Percentiles rank a stretch among this genome's conserved stretches.
Evolutionary conservation across 2,888 invertebrate genomes (phyloP).

Genomic region (Endotricha flammealis): DNA sequence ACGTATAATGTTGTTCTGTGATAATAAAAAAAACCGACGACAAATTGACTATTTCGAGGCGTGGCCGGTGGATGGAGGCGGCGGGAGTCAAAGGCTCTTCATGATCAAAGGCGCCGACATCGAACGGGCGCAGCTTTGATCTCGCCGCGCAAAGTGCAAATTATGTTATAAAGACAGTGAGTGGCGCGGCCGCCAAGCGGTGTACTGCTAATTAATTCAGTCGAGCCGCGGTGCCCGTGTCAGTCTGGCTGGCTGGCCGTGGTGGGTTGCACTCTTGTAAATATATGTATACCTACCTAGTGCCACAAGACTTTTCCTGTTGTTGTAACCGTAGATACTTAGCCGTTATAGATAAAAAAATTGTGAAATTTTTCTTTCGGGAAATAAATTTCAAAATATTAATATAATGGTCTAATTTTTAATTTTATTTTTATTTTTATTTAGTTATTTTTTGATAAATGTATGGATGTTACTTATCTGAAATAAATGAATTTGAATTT

Average conservation of each 20-base stretch:
- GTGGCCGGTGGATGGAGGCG: conserved; percentile 68
- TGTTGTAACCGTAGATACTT: too few species aligned
- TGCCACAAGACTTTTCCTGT: too few species aligned
- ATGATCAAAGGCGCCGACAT: conserved; percentile 76
- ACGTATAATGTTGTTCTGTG: too few species aligned
- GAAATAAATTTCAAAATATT: too few species aligned
- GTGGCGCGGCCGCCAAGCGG: conserved; percentile 61
- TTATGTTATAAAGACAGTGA: conserved; percentile 78
- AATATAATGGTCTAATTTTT: too few species aligned
- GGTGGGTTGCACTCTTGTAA: not conserved
- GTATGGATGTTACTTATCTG: too few species aligned
- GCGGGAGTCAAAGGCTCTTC: conserved; percentile 61
- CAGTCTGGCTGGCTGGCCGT: not conserved
- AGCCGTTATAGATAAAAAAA: too few species aligned
- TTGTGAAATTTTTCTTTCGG: too few species aligned
- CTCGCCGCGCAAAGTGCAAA: conserved; percentile 77
- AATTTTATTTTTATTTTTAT: too few species aligned
- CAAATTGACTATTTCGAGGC: conserved; percentile 74
- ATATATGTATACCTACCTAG: too few species aligned
- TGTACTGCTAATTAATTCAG: conserved; percentile 73
- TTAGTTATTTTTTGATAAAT: too few species aligned
- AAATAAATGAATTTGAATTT: too few species aligned
- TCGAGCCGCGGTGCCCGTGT: conserved; percentile 33
- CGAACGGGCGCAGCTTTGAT: conserved; percentile 70
- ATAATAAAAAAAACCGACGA: conserved; percentile 67